A percentile compares a stretch with the other conserved stretches of the same genome.
phyloP scores from a whole-genome alignment of 2,113 vertebrate genomes.

The Neotoma lepida region DNA sequence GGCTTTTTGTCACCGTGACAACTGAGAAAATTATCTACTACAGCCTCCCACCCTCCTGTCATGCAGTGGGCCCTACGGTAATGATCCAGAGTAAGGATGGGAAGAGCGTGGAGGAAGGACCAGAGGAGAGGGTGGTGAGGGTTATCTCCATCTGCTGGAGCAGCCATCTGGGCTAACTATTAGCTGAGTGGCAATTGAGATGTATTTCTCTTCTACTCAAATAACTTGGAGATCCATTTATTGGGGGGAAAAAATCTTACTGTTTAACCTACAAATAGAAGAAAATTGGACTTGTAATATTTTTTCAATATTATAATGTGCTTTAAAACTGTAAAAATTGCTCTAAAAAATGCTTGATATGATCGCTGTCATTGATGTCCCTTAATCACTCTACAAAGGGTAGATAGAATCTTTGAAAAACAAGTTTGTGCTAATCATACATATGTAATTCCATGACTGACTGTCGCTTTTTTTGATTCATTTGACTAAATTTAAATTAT shows the following conservation, averaged over 20 bases:
- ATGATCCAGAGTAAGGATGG: background rate
- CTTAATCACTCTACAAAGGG: background rate
- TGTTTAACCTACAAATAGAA: background rate
- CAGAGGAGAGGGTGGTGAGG: background rate
- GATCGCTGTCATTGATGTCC: background rate
- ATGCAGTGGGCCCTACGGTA: background rate
- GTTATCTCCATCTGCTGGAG: background rate
- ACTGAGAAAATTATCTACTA: background rate
- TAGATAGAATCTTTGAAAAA: background rate
- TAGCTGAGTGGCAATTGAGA: background rate
- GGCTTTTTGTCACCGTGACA: background rate
- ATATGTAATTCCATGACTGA: background rate
- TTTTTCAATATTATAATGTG: background rate
- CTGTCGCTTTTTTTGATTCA: background rate
- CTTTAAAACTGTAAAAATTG: conserved; percentile 3
- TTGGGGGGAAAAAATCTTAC: background rate
- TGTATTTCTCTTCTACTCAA: background rate
- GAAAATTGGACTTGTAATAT: background rate
- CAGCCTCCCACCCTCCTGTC: background rate
- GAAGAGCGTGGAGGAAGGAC: background rate
- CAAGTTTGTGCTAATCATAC: background rate
- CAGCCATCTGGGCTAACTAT: background rate
- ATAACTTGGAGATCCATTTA: background rate
- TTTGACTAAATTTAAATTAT: background rate
- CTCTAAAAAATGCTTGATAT: background rate